A percentile compares a stretch with the other conserved stretches of the same genome.
phyloP scores from a whole-genome alignment of 2,888 invertebrate species.

The Notodonta ziczac region DNA sequence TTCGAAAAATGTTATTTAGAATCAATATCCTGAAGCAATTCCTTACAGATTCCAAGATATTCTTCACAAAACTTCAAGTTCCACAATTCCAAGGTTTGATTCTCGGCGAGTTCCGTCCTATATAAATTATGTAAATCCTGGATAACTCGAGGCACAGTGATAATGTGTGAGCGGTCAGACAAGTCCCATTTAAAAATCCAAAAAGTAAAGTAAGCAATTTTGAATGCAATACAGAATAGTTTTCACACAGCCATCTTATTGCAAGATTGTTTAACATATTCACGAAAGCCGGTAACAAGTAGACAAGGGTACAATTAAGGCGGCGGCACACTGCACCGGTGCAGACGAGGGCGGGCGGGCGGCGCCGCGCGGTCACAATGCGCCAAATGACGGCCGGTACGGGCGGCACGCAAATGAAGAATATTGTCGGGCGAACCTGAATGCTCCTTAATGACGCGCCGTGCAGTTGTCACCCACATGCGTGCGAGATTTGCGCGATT shows the following conservation, averaged over 20 bases:
- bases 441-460: conserved; percentile 80
- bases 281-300: conserved; percentile 40
- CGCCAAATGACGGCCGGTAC: conserved; percentile 76
- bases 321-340: conserved; percentile 66
- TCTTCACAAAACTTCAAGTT: no score
- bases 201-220: no score
- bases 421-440: conserved; percentile 81
- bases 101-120: no score
- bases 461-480: conserved; percentile 56
- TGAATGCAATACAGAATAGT: not conserved
- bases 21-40: not conserved
- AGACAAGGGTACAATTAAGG: conserved; percentile 83
- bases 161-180: no score
- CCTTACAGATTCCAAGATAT: not conserved
- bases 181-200: no score
- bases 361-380: conserved; percentile 67
- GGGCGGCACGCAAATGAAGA: conserved; percentile 82
- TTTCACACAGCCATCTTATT: conserved; percentile 33
- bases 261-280: conserved; percentile 42
- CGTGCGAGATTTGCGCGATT: conserved; percentile 72
- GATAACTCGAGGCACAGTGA: no score
- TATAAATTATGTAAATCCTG: no score
- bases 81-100: no score
- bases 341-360: conserved; percentile 65
- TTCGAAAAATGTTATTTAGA: not conserved